A percentile compares a stretch with the other conserved stretches of the same genome.
Evolutionary conservation across 2,113 vertebrate genomes (phyloP).

Genomic region (Leptobrachium leishanense): DNA sequence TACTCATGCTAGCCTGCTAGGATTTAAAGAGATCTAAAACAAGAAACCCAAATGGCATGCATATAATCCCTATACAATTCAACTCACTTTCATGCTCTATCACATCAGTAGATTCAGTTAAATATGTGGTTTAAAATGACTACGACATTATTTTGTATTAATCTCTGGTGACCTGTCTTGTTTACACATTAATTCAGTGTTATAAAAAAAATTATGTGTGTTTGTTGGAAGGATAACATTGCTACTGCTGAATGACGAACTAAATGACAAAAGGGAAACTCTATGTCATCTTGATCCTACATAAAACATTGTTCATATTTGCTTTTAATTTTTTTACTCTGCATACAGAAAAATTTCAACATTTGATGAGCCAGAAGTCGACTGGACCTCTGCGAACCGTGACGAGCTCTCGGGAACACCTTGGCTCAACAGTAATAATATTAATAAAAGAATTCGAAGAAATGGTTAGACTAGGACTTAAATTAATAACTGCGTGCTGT

Average conservation of each 20-base stretch:
- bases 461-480: slow-evolving; percentile 9
- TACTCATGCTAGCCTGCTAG: too few species aligned
- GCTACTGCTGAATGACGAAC: background rate
- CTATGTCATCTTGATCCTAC: background rate
- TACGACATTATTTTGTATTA: background rate
- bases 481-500: slow-evolving; percentile 32
- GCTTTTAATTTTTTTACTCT: background rate
- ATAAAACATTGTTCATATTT: background rate
- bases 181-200: background rate
- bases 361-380: background rate
- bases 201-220: background rate
- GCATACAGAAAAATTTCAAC: background rate
- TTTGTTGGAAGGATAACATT: background rate
- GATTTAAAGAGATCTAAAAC: too few species aligned
- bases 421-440: slow-evolving; percentile 19
- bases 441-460: background rate
- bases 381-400: background rate
- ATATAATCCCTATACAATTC: too few species aligned
- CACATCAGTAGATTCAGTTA: background rate
- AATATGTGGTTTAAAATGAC: background rate
- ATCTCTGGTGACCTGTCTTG: background rate
- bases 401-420: slow-evolving; percentile 7
- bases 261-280: background rate
- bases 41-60: too few species aligned
- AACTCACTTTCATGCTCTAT: background rate